phyloP scores from a whole-genome alignment of 2,113 vertebrate species.

The Myrmecobius fasciatus region DNA sequence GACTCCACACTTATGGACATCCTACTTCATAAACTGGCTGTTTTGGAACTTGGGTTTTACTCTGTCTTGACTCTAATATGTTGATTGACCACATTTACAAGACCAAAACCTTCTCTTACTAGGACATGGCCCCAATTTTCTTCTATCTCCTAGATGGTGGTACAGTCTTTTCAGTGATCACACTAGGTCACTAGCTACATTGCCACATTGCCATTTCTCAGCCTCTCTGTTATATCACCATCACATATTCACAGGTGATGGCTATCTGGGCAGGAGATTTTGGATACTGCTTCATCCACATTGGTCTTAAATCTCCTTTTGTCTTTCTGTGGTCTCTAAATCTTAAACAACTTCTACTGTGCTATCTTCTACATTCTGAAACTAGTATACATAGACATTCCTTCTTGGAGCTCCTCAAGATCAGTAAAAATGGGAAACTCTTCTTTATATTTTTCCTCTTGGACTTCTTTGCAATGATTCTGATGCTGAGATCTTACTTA shows the following conservation, averaged over 20 bases:
- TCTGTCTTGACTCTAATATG: background rate
- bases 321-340: background rate
- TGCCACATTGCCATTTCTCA: constrained; percentile 63
- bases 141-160: background rate
- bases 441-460: constrained; percentile 68
- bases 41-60: background rate
- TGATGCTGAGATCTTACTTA: constrained; percentile 52
- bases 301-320: constrained; percentile 54
- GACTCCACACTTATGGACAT: background rate
- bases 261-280: constrained; percentile 51
- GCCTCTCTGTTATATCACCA: constrained; percentile 59
- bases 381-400: constrained; percentile 65
- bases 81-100: background rate
- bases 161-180: constrained; percentile 67
- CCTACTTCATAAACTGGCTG: background rate
- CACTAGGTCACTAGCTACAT: constrained; percentile 65
- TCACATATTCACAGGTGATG: constrained; percentile 55
- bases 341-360: constrained; percentile 70
- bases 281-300: constrained; percentile 54
- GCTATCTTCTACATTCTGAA: constrained; percentile 62
- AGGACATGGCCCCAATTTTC: background rate
- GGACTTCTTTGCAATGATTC: constrained; percentile 53
- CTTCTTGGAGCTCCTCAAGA: constrained; percentile 66
- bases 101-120: background rate
- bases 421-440: constrained; percentile 73